Conservation (phyloP, 2,113 vertebrate genomes). For the Silurus asotus region DNA sequence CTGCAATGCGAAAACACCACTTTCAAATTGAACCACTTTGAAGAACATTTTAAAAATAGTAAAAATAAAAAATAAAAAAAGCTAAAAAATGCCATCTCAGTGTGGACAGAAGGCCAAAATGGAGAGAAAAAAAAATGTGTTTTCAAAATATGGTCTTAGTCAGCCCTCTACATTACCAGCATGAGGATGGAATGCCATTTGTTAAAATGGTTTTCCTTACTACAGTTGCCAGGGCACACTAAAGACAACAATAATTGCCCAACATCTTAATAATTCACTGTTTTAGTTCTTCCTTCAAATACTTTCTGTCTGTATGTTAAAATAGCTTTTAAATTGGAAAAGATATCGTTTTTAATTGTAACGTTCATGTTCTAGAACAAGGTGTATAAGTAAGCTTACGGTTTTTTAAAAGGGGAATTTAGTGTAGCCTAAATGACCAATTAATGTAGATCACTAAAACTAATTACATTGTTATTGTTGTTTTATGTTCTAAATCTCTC, state of each 20-base stretch:
- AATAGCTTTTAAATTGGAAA: neutral
- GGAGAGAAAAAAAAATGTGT: too few species aligned
- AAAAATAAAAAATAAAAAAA: too few species aligned
- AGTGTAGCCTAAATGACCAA: neutral
- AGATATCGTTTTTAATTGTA: neutral
- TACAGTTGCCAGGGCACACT: neutral
- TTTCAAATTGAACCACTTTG: too few species aligned
- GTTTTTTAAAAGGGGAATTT: neutral
- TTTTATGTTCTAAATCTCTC: neutral
- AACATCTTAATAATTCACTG: neutral
- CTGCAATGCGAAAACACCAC: too few species aligned
- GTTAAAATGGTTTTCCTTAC: neutral
- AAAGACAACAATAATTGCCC: neutral
- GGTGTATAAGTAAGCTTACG: neutral
- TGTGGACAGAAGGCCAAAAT: too few species aligned
- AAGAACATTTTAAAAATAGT: too few species aligned
- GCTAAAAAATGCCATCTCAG: too few species aligned
- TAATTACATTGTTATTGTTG: neutral
- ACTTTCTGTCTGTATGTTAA: neutral
- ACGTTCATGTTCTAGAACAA: neutral
- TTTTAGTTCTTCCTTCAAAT: neutral
- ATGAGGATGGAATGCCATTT: neutral
- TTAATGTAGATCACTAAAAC: neutral
- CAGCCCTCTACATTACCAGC: neutral
- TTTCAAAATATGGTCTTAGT: neutral